Evolutionary conservation across 2,888 invertebrate species (phyloP), one percentile per base, ranked within the genome.

Genomic region (Xylocampa areola): DNA sequence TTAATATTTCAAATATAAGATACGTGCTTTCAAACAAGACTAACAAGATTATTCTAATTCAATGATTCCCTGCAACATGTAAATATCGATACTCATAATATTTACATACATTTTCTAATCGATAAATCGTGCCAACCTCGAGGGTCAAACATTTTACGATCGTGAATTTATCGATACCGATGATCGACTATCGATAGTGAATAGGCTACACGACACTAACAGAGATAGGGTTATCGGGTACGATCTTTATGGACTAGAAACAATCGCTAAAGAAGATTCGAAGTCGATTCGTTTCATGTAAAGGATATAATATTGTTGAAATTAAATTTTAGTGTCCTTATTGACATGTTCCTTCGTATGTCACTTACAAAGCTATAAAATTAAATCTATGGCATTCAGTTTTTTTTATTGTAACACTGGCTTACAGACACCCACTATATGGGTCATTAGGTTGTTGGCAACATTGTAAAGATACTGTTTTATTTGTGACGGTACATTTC

Each of bases 171-270:
- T 92, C 92, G 87, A 89, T 84, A 79, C 69, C 71, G 82, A 84
- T 84, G 81, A 82, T 83, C 82, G 74, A 77, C 60, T 77, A 79
- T 79, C 81, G 87, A 86, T 85, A 82, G 79, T 79, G 77, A 79
- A 80, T 80, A 79, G 71, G 68, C 77, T 68, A 78, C 80, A 76
- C 85, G 79, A 81, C 90, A 86, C 91, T 90, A 89, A 73, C 73
- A 73, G 68, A 73, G 67, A 80, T 76, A 81, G 84, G 88, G 88
- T 90, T 92, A 92, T 92, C 91, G 79, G 62, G 71, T 77, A 75
- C 78, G 83, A 92, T 92, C 92, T 91, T 88, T 88, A 88, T 87
- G 77, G 83, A 81, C 72, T 81, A 73, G 80, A 85, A 87, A 88
- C 85, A 86, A 88, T 88, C 81, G 86, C 83, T 79, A 81, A 80